These are phyloP conservation scores for Thalassaphorura encarpata DNA, from an alignment of 1,140 invertebrate species.

Conservation along the genomic window DNA sequence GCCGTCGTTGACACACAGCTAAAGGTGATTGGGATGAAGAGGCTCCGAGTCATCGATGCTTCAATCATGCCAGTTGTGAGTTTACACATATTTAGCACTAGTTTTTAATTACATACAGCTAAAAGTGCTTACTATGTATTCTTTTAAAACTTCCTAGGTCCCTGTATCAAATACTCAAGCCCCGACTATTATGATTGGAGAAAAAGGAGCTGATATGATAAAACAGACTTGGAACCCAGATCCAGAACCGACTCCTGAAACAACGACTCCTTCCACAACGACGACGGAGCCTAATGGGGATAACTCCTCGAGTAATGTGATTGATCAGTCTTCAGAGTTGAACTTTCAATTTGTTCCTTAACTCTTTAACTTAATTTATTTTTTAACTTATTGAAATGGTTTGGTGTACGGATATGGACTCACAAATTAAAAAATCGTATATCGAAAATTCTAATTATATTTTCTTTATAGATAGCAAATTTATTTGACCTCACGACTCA, in stretches of 20 bases:
- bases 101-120: neutral
- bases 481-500: no score
- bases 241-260: neutral
- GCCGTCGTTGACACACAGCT: slow-evolving; percentile 50
- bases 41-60: slow-evolving; percentile 39
- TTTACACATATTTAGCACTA: neutral
- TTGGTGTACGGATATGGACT: neutral
- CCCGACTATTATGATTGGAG: slow-evolving; percentile 70
- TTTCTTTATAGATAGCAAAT: no score
- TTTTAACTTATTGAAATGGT: neutral
- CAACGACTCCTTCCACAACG: neutral
- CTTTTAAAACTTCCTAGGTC: slow-evolving; percentile 36
- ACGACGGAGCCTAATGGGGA: neutral
- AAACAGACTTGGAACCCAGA: neutral
- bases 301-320: no score
- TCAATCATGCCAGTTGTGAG: slow-evolving; percentile 40
- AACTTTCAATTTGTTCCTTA: neutral
- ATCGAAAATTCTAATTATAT: neutral
- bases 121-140: neutral
- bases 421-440: neutral
- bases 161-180: slow-evolving; percentile 61
- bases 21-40: slow-evolving; percentile 39
- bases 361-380: neutral
- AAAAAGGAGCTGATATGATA: slow-evolving; percentile 48
- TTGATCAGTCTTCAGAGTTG: neutral